Conservation (phyloP, 2,888 invertebrate species). For the Troides aeacus region DNA sequence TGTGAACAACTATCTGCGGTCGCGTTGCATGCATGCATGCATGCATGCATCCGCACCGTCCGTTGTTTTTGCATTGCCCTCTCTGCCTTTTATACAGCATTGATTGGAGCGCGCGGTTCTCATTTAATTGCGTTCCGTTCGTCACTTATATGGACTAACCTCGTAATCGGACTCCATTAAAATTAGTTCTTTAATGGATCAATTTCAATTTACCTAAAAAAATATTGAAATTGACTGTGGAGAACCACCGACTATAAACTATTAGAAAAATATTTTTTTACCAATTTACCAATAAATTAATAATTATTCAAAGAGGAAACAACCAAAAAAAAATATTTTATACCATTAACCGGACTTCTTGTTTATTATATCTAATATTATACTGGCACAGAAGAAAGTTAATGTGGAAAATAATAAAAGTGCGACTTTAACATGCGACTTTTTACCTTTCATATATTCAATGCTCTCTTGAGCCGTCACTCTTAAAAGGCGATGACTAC, state of each 20-base stretch:
- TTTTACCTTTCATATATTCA: too few species aligned
- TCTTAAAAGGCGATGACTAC: too few species aligned
- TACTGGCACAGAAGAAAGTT: too few species aligned
- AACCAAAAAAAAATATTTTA: too few species aligned
- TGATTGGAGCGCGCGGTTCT: slow-evolving; percentile 7
- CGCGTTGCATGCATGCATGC: too few species aligned
- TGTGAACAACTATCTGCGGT: slow-evolving; percentile 6
- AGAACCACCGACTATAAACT: neutral
- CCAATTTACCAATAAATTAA: neutral
- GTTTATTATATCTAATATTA: too few species aligned
- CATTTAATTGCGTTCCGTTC: neutral
- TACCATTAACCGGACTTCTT: too few species aligned
- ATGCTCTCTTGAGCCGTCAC: too few species aligned
- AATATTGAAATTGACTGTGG: neutral
- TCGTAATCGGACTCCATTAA: neutral
- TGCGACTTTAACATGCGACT: too few species aligned
- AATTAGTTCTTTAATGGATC: neutral
- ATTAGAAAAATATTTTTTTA: neutral
- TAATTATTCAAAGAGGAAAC: neutral
- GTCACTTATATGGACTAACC: neutral
- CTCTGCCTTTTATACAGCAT: slow-evolving; percentile 2
- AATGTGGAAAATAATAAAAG: too few species aligned
- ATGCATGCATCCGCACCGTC: slow-evolving; percentile 4
- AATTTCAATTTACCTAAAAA: neutral
- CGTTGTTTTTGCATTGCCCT: slow-evolving; percentile 15